Base-by-base conservation (phyloP, 1,140 invertebrate species). In the Whitmania pigra region DNA sequence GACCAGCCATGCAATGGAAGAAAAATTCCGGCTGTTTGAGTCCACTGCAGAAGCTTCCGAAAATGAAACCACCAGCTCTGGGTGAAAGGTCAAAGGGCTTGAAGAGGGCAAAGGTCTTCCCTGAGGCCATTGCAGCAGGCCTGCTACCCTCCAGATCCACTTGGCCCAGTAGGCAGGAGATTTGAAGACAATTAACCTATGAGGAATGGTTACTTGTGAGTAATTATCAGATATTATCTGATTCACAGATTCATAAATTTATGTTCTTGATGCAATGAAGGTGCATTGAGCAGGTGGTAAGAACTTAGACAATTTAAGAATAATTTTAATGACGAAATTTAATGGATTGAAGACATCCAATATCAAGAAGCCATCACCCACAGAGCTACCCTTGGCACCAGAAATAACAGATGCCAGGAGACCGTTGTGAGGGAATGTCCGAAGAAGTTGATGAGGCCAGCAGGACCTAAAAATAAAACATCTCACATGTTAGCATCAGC, bases 1-100 rank as follows among this genome's bases (percentile, higher is more conserved):
- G 87, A 74, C 97, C 97, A 69, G 97, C 97, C 95, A 99, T 99
- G 80, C 95, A 99, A 86, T 99, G 95, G 82, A 97, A 98, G 83
- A 97, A 99, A 79, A 96, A 97, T 80, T 99, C 95, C 83, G 96
- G 93, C 0, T 94, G 94, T 78, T 91, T 87, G 74, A 99, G 93
- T 71, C 96, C 96, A 0, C 94, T 98, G 86, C 98, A 89, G 78
- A 99, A 99, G 40, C 96, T 85, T 4, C 92, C 90, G 77, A 91
- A 90, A 53, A 99, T 92, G 80, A 96, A 99, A 20, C 97, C 97
- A 55, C 97, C 95, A 36, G 95, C 91, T 78, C 91, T 85, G 0
- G 95, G 94, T 0, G 90, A 87, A 20, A 89, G 87, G 78, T 98
- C 94, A 78, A 93, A 97, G 0, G 89, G 86, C n/a, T 85, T 83